A percentile compares a stretch with the other conserved stretches of the same genome.
phyloP scores from a whole-genome alignment of 1,140 invertebrate genomes.

The Danaus plexippus region DNA sequence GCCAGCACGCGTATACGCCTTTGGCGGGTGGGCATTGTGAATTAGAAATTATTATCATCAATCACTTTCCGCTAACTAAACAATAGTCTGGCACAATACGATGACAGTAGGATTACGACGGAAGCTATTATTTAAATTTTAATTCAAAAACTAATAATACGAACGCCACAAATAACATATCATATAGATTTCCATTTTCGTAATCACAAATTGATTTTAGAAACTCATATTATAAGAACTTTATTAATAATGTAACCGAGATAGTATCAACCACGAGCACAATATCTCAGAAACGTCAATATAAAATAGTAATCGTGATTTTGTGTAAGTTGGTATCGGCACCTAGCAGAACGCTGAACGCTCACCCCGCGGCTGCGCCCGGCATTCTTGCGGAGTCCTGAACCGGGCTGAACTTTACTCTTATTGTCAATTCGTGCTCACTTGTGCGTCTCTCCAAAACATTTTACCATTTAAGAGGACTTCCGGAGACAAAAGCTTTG shows the following conservation, averaged over 20 bases:
- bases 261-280: not conserved
- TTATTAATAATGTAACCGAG: no score
- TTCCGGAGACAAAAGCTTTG: slow-evolving; percentile 18
- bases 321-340: slow-evolving; percentile 42
- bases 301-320: slow-evolving; percentile 63
- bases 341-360: slow-evolving; percentile 32
- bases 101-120: no score
- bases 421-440: slow-evolving; percentile 67
- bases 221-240: no score
- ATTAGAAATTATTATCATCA: slow-evolving; percentile 21
- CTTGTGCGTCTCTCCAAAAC: slow-evolving; percentile 51
- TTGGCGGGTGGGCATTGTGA: slow-evolving; percentile 19
- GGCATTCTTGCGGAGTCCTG: slow-evolving; percentile 61
- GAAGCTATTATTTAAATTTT: no score
- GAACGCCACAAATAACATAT: no score
- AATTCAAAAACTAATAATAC: no score
- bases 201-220: no score
- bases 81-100: slow-evolving; percentile 8
- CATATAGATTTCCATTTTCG: no score
- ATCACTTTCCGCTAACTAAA: slow-evolving; percentile 12
- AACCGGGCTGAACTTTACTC: slow-evolving; percentile 67
- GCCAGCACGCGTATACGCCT: slow-evolving; percentile 35
- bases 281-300: slow-evolving; percentile 35
- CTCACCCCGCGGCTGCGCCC: slow-evolving; percentile 42
- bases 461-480: slow-evolving; percentile 50